These are phyloP conservation scores for Amphiduros pacificus DNA, from an alignment of 2,888 invertebrate genomes.

Conservation along the genomic window DNA sequence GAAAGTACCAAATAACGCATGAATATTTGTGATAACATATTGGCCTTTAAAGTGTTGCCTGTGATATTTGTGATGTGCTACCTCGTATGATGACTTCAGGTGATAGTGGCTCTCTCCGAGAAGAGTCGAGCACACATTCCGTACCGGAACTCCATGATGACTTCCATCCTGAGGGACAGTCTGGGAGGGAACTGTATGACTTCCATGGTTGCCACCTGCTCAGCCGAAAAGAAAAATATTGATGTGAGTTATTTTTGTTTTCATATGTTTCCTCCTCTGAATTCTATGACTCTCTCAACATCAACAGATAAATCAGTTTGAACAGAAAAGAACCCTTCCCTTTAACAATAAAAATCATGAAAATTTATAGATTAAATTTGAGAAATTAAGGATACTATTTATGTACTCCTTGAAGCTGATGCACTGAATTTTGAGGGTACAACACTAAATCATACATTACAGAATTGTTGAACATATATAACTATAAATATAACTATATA, in stretches of 20 bases:
- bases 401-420: too few species aligned
- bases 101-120: conserved; percentile 57
- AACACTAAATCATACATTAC: too few species aligned
- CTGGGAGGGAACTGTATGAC: conserved; percentile 61
- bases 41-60: background rate
- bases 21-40: too few species aligned
- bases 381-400: too few species aligned
- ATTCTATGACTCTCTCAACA: too few species aligned
- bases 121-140: conserved; percentile 57
- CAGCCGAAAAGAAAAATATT: conserved; percentile 55
- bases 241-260: conserved; percentile 53
- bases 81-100: too few species aligned
- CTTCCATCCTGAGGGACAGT: conserved; percentile 59
- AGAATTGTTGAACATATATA: too few species aligned
- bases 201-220: conserved; percentile 60
- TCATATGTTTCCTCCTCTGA: too few species aligned
- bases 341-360: background rate
- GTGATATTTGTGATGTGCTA: background rate
- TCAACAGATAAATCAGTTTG: background rate
- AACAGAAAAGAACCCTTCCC: background rate
- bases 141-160: conserved; percentile 61
- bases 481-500: too few species aligned
- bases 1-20: too few species aligned
- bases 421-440: background rate
- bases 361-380: background rate